Evolutionary conservation across 2,888 invertebrate species (phyloP).

Genomic region (Catocala nupta): DNA sequence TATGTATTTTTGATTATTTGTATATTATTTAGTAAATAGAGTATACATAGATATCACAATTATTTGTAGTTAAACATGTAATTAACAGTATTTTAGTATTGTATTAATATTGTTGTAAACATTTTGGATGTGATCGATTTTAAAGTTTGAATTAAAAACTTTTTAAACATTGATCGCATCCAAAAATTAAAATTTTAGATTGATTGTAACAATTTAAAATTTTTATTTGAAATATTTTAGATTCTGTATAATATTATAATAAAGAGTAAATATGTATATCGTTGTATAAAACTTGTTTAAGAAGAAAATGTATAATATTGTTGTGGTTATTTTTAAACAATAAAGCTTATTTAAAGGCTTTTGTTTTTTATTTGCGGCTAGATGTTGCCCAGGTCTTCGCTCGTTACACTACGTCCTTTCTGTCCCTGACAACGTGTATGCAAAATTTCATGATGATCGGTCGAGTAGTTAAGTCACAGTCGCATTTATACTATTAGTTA

Average conservation of each 20-base stretch:
- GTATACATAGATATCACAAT: slow-evolving; percentile 38
- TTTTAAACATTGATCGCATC: slow-evolving; percentile 76
- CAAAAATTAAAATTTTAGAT: slow-evolving; percentile 61
- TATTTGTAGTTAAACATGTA: slow-evolving; percentile 35
- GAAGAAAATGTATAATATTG: slow-evolving; percentile 57
- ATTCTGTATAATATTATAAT: slow-evolving; percentile 41
- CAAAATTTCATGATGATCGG: no score
- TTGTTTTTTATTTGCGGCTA: not conserved
- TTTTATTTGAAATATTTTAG: slow-evolving; percentile 26
- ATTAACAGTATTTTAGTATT: slow-evolving; percentile 50
- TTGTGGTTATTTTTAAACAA: slow-evolving; percentile 58
- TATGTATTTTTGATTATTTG: slow-evolving; percentile 2
- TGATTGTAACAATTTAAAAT: slow-evolving; percentile 51
- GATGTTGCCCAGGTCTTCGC: no score
- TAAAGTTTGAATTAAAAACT: slow-evolving; percentile 44
- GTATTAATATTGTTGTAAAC: slow-evolving; percentile 43
- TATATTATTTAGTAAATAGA: slow-evolving; percentile 12
- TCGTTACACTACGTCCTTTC: no score
- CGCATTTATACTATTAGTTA: no score
- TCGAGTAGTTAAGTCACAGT: no score
- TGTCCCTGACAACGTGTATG: no score
- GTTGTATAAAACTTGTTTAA: slow-evolving; percentile 61
- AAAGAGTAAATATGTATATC: slow-evolving; percentile 62
- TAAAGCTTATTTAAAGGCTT: slow-evolving; percentile 64
- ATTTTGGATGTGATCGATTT: slow-evolving; percentile 84